Conservation (phyloP, 2,797 vertebrate genomes). For the Phyllotis vaccarum region DNA sequence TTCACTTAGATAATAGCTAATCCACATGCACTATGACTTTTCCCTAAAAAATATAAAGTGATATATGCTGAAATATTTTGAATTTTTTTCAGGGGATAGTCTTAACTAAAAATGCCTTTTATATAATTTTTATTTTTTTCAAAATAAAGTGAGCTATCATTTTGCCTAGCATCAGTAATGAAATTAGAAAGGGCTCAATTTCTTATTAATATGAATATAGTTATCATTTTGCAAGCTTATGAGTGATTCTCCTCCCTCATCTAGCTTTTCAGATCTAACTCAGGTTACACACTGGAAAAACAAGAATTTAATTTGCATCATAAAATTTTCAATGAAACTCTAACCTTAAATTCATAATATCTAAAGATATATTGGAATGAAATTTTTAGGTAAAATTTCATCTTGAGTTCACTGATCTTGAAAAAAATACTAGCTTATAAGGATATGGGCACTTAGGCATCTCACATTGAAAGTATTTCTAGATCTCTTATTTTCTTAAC, state of each 20-base stretch:
- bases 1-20: not conserved
- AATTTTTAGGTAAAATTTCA: slow-evolving; percentile 16
- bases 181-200: not conserved
- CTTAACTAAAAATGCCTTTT: not conserved
- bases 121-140: not conserved
- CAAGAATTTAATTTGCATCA: not conserved
- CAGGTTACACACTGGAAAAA: not conserved
- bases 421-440: not conserved
- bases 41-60: not conserved
- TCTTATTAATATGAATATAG: not conserved
- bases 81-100: not conserved
- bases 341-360: slow-evolving; percentile 37
- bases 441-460: not conserved
- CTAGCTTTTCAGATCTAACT: slow-evolving; percentile 17
- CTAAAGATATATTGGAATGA: not conserved
- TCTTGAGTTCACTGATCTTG: slow-evolving; percentile 38
- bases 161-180: not conserved
- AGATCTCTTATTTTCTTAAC: not conserved
- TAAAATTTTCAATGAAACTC: slow-evolving; percentile 33
- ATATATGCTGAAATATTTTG: not conserved
- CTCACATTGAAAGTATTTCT: not conserved
- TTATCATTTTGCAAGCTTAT: not conserved
- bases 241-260: not conserved
- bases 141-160: not conserved
- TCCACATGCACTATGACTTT: not conserved